Base-by-base conservation (phyloP, 2,113 vertebrate species). In the Hemichromis elongatus region DNA sequence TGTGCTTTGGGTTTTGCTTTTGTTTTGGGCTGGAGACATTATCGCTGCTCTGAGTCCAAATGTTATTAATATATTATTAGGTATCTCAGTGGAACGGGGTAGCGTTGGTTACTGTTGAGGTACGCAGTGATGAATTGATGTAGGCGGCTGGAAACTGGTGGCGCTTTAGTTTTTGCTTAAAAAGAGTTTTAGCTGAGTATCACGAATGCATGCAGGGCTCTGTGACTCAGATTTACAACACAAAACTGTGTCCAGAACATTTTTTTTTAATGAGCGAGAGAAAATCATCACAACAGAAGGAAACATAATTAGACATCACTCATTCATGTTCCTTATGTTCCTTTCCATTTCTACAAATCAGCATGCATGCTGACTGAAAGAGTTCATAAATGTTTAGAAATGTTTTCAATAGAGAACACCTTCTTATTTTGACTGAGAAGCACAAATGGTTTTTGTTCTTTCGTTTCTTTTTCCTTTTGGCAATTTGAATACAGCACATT, bases 41-140 rank as follows among this genome's bases (percentile, higher is more conserved):
- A 96, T 96, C 96, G 94, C 94, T 95, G 96, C 94, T 95, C 96
- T 95, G 95, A 95, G 96, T 89, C 91, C 95, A 93, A 93, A 83
- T 78, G 40, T 96, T 95, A 94, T 95, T 77, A 85, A 91, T 90
- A 90, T 89, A 86, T 89, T 90, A 91, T 91, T 83, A 77, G 82
- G 85, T 14, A 77, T 66, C n/a, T 12, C 59, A 61, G 68, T 53
- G 90, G 82, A 84, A 79, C 80, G 70, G 57, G 53, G 88, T 82
- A 95, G 70, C 92, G 66, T 56, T 55, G 79, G 82, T 86, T 89
- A 21, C 80, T 82, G 75, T 83, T n/a, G 75, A 86, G 77, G 59
- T 85, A 57, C 56, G 3, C 5, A 16, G 92, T 92, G 93, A 88
- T 95, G 94, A 95, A 96, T 90, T 94, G 53, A 85, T 26, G 79